Base-by-base conservation (phyloP, 2,113 vertebrate genomes). In the Paramormyrops kingsleyae region DNA sequence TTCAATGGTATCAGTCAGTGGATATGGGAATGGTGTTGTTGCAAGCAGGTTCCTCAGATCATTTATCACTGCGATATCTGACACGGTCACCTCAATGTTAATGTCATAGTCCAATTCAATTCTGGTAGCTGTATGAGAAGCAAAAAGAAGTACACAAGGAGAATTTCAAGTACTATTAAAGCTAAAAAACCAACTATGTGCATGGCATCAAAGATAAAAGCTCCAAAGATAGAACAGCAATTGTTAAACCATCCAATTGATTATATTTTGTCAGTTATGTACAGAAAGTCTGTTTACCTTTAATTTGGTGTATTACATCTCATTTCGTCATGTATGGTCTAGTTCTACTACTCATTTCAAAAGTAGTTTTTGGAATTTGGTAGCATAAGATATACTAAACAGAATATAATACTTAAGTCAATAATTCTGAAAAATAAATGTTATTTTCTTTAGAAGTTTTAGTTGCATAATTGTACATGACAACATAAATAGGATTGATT, bases 71-170 rank as follows among this genome's bases (percentile, higher is more conserved):
- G 9, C 10, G 9, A 66, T 42, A 42, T 90, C 80, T 12, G 83
- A 42, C 21, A 74, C 24, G 27, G 44, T 89, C n/a, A 89, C 21
- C 83, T 90, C 88, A 74, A 90, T 27, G 0, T 87, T 27, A 13
- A 90, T 86, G 42, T 85, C 44, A 31, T 90, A 87, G n/a, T 77
- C n/a, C 15, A 44, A 9, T 77, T n/a, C 0, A 62, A 70, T 31
- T 56, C 31, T 8, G 1, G 5, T 35, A 47, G 62, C 70, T 49
- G 24, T 88, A 70, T 47, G 44, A 83, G 42, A 74, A 49, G 44
- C 49, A 83, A 35, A 17, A 47, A 46, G 8, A 35, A 49, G 66
- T 12, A 66, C 12, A 66, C 0, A 10, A 70, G n/a, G 62, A 70
- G 62, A 70, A 70, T 62, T n/a, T 24, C 53, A 56, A 17, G 53